phyloP scores from a whole-genome alignment of 1,140 invertebrate genomes.

The Scaptodrosophila lebanonensis region DNA sequence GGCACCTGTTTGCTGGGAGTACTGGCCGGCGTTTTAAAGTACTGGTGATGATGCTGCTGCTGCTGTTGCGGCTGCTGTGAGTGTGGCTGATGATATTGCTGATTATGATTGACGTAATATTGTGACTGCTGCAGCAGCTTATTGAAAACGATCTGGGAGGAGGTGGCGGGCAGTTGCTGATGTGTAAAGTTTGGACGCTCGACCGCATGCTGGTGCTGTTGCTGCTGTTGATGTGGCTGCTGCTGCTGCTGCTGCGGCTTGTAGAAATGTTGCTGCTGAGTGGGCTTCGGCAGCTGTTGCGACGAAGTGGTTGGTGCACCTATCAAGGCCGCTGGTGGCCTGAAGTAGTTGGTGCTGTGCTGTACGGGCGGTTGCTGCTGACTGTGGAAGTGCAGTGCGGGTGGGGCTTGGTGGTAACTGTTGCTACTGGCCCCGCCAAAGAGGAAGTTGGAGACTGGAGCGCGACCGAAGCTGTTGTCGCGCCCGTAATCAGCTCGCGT shows the following conservation, averaged over 20 bases:
- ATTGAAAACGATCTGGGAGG: constrained; percentile 57
- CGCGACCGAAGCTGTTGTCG: constrained; percentile 41
- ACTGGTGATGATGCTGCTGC: constrained; percentile 40
- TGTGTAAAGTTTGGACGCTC: constrained; percentile 45
- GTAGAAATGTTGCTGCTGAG: constrained; percentile 58
- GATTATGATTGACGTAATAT: constrained; percentile 78
- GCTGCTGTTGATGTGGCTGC: constrained; percentile 30
- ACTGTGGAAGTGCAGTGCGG: constrained; percentile 21
- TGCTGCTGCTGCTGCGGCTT: constrained; percentile 20
- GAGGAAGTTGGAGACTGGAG: constrained; percentile 35
- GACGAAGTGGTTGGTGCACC: constrained; percentile 26
- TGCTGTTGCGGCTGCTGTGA: constrained; percentile 38
- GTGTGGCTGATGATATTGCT: constrained; percentile 55
- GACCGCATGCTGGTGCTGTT: constrained; percentile 25
- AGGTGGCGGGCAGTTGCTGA: constrained; percentile 50
- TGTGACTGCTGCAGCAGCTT: constrained; percentile 75
- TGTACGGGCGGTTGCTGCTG: constrained; percentile 62
- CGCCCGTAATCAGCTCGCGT: constrained; percentile 56
- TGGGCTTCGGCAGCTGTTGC: constrained; percentile 23
- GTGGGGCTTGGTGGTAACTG: constrained; percentile 36
- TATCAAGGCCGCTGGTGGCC: constrained; percentile 66
- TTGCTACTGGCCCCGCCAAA: constrained; percentile 25
- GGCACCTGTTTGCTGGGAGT: constrained; percentile 72
- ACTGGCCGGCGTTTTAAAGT: constrained; percentile 31
- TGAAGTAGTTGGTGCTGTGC: constrained; percentile 77